Evolutionary conservation across 2,888 invertebrate species (phyloP), one percentile per base, ranked within the genome.

Genomic region (Synanthedon formicaeformis): DNA sequence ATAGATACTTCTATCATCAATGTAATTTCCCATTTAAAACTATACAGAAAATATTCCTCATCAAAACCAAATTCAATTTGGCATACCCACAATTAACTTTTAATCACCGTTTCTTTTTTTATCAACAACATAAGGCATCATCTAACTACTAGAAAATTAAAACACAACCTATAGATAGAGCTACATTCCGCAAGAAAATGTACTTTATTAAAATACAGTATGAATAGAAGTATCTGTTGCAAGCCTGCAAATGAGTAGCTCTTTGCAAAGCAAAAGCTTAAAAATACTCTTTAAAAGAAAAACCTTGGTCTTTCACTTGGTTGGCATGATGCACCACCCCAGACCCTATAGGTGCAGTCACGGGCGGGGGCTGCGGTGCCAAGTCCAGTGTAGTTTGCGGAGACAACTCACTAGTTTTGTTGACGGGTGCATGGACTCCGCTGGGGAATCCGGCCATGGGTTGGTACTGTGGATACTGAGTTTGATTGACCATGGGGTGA

Each of bases 401-500:
- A 61, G 85, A 81, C 81, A 88, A 88, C 88, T 88, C 88, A 88
- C 88, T 88, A 58, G 88, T 83, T 82, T 88, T 88, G 75, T 74
- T 83, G 59, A 83, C 73, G 67, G 81, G 80, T 51, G 79, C 65
- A 58, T 87, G 86, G 60, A 88, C 80, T 67, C 80, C 67, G 60
- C 78, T 81, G 41, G 88, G 86, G 65, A 89, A 88, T 58, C 88
- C 88, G 55, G 81, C 87, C 84, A 88, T 87, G 1, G 86, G 88
- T 58, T 88, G 88, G 62, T 88, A 88, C 57, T 82, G 85, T 18
- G 75, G 81, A 64, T 81, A 88, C 55, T 79, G 82, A 13, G 81
- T 73, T 65, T 90, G 89, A 1, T 92, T 91, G 79, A 94, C 90
- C 67, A 92, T 91, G 1, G 93, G 92, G 80, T 94, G 93, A 56